Conservation (phyloP, 92 coral and sea anemone species). For the Epizoanthus fatuus region DNA sequence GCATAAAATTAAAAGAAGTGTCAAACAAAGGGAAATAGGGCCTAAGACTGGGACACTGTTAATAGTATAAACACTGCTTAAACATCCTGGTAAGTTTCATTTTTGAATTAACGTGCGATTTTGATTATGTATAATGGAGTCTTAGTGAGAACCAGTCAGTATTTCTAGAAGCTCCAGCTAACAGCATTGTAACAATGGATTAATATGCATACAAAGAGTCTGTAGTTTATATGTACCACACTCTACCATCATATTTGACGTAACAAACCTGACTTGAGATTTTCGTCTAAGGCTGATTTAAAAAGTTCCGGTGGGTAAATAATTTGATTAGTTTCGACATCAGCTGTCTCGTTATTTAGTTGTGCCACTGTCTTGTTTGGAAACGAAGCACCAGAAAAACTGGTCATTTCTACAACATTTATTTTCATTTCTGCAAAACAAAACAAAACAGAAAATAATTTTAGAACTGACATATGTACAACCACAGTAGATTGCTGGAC, state of each 20-base stretch:
- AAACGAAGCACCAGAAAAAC: conserved; percentile 67
- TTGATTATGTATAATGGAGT: too few relatives aligned
- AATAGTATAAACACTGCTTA: too few relatives aligned
- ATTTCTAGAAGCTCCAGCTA: too few relatives aligned
- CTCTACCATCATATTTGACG: background rate
- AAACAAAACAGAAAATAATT: background rate
- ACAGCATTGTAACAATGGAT: too few relatives aligned
- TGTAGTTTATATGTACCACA: background rate
- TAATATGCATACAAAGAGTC: background rate
- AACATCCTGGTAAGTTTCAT: too few relatives aligned
- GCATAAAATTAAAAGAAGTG: too few relatives aligned
- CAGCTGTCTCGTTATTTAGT: conserved; percentile 22
- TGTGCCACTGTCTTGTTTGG: conserved; percentile 10
- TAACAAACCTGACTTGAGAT: conserved; percentile 60
- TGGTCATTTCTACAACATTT: conserved; percentile 80
- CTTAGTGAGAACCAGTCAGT: too few relatives aligned
- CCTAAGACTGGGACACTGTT: too few relatives aligned
- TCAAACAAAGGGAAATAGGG: too few relatives aligned
- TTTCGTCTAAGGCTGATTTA: conserved; percentile 40
- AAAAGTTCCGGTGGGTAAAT: conserved; percentile 59
- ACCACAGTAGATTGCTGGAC: too few relatives aligned
- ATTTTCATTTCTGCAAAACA: conserved; percentile 65
- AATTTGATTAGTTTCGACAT: conserved; percentile 38
- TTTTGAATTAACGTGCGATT: too few relatives aligned
- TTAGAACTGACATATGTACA: background rate